Conservation (phyloP, 2,113 vertebrate species). For the Pachyramphus minor region DNA sequence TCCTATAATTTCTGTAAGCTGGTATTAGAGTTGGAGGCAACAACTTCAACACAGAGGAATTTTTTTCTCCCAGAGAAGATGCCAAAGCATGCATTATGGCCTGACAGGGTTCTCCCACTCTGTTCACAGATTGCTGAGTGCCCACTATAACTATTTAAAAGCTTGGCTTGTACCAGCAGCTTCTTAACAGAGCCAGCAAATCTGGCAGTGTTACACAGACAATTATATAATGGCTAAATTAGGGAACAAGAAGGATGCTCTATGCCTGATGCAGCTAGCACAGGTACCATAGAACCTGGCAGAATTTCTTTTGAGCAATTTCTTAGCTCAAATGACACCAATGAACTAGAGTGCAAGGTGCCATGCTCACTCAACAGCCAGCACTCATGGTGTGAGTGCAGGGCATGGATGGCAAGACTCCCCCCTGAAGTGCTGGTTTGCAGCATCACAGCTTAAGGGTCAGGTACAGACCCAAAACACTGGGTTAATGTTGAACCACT, state of each 20-base stretch:
- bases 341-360: neutral
- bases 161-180: neutral
- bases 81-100: neutral
- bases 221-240: neutral
- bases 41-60: fast-evolving
- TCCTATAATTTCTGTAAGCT: neutral
- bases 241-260: neutral
- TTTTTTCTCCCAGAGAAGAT: neutral
- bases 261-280: neutral
- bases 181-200: neutral
- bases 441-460: neutral
- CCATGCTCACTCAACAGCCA: neutral
- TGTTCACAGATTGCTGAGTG: neutral
- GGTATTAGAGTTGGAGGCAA: neutral
- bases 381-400: fast-evolving
- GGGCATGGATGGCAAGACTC: neutral
- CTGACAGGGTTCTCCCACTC: neutral
- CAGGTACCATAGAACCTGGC: neutral
- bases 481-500: neutral
- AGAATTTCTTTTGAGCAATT: neutral
- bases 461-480: neutral
- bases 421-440: neutral
- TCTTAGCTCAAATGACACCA: neutral
- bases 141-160: neutral
- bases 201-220: neutral